phyloP scores from a whole-genome alignment of 2,113 vertebrate species.

The Gallinago undulata region DNA sequence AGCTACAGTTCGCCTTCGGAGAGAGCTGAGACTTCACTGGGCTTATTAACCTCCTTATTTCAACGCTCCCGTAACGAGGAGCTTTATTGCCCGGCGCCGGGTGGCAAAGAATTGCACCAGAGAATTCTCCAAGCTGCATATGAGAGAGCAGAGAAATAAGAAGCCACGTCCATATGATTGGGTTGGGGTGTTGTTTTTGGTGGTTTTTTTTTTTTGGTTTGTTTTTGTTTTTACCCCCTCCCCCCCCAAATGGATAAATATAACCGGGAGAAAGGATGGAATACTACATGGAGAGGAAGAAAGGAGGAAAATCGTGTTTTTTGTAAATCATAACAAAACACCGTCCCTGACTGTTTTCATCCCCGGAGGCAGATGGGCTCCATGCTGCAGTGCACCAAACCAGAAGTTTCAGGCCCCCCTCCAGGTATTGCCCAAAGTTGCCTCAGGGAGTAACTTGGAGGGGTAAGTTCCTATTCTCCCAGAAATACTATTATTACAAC shows the following conservation, averaged over 20 bases:
- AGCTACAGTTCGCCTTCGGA: not conserved
- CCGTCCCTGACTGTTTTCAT: not conserved
- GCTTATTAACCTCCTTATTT: not conserved
- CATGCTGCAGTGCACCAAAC: not conserved
- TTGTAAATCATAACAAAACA: not conserved
- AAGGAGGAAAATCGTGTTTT: not conserved
- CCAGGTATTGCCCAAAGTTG: not conserved
- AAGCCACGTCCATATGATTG: not conserved
- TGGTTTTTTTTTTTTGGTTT: no score
- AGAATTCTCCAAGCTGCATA: not conserved
- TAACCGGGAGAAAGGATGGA: not conserved
- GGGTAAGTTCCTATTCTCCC: not conserved
- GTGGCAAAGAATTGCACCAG: not conserved
- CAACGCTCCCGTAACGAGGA: not conserved
- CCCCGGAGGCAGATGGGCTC: not conserved
- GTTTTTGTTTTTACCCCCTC: accelerated
- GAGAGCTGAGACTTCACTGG: not conserved
- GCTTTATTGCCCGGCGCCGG: not conserved
- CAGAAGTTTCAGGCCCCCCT: not conserved
- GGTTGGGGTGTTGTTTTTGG: no score
- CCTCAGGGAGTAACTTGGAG: not conserved
- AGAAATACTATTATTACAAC: not conserved
- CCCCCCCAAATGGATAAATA: not conserved
- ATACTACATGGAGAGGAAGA: not conserved
- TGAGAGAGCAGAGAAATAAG: not conserved